Evolutionary conservation across 1,140 invertebrate genomes (phyloP), one percentile per base, ranked within the genome.

Genomic region (Brachionus plicatilis): DNA sequence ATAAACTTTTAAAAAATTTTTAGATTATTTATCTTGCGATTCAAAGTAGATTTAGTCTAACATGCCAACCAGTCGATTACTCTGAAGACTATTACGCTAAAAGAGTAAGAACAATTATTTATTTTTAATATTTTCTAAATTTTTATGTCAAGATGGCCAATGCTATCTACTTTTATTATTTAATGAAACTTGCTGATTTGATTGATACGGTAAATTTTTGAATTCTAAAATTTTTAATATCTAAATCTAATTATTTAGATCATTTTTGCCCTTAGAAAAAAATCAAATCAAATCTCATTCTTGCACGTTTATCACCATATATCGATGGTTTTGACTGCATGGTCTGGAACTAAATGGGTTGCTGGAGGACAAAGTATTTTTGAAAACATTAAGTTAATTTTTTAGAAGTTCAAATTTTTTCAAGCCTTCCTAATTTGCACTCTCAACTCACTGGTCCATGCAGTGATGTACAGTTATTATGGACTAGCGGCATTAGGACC

Each of bases 401-500:
- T 3, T 56, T 53, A 24, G 7, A 17, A 33, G n/a, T 29, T 37
- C 1, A 80, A 33, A n/a, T 1, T 17, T 17, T 17, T 17, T 17
- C 9, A 8, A 80, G 56, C 76, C 87, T 85, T 87, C 33, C 87
- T 86, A 85, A 86, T 88, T 85, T 85, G 86, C 85, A 85, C 87
- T 85, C 82, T 86, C 66, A 95, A 95, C 88, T 92, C 91, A 0
- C 92, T 93, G 78, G 93, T 95, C 0, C 94, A 95, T 87, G 90
- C 93, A 9, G 89, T 94, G 2, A 95, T 95, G 94, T 95, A 95
- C 87, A 88, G 90, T 24, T 94, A 95, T 87, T 95, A 95, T 87
- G 88, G 89, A 93, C 84, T 90, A 91, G 56, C 92, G 91, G 14
- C 92, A 90, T 1, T 92, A 92, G 89, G 88, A 87, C 72, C 88